Base-by-base conservation (phyloP, 2,797 vertebrate species). In the Saxicola maurus region DNA sequence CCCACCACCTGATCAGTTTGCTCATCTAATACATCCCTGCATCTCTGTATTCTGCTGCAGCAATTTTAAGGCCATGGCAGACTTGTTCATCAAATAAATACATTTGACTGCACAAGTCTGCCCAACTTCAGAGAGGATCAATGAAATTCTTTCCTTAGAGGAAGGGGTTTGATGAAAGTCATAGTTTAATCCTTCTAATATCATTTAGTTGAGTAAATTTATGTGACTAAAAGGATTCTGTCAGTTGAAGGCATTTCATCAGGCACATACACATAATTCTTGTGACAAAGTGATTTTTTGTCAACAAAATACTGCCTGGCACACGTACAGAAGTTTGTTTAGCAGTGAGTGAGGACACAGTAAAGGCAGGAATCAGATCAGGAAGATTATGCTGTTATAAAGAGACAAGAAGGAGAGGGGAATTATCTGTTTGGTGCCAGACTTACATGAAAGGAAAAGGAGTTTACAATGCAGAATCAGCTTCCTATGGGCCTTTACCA, bases 171-270 rank as follows among this genome's bases (percentile, higher is more conserved):
- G 82, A 72, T 24, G 4, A 89, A 95, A 95, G 81, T 74, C 53
- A 94, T 91, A 48, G 42, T 52, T 92, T 94, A 93, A 93, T 94
- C 71, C 49, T 79, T 75, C 27, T 93, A 91, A 88, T 91, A 81
- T 64, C 24, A 86, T 95, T 93, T 83, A 86, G 57, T 28, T 6
- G 4, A 86, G 42, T 76, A 87, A 95, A 91, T 92, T 92, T 89
- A 91, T 60, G 27, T n/a, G 51, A 85, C 84, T 91, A 53, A 95
- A 95, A 96, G 57, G 42, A 55, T 93, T 94, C 77, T 95, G 80
- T 75, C 90, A 92, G 57, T 94, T 95, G 91, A 90, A 95, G 11
- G 42, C 85, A 86, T 90, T 95, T 95, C 68, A 93, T 89, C 77
- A 92, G 91, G 84, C 12, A 0, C 14, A 33, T 66, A 59, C 51